phyloP scores from a whole-genome alignment of 1,140 invertebrate species.

The Leptoteleia sp. region DNA sequence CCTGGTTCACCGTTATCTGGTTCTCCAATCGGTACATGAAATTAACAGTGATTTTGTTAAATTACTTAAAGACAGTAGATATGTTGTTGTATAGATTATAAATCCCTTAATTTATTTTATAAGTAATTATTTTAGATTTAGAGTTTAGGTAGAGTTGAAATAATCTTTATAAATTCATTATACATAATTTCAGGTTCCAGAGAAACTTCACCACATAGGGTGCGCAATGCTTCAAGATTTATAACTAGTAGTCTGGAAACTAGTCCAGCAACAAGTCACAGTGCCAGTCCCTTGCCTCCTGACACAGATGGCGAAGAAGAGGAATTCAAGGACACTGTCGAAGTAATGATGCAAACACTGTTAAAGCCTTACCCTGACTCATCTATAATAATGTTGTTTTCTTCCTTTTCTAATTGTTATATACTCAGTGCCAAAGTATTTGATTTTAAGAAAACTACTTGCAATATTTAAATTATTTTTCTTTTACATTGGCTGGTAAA shows the following conservation, averaged over 20 bases:
- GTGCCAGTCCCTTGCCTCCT: conserved; percentile 80
- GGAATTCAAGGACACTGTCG: conserved; percentile 89
- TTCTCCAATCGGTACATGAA: conserved; percentile 74
- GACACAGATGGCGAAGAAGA: conserved; percentile 87
- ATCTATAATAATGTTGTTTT: neutral
- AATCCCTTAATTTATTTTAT: too few relatives aligned
- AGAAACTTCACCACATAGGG: conserved; percentile 83
- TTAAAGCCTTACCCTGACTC: neutral
- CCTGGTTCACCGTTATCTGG: conserved; percentile 85
- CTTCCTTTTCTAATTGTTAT: neutral
- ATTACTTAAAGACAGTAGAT: too few relatives aligned
- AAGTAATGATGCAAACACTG: conserved; percentile 80
- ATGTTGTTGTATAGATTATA: too few relatives aligned
- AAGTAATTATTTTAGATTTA: neutral
- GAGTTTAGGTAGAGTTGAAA: conserved; percentile 1
- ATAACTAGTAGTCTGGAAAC: conserved; percentile 79
- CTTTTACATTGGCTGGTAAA: conserved; percentile 8
- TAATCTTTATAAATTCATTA: conserved; percentile 12
- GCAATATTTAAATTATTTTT: conserved; percentile 1
- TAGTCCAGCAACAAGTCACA: conserved; percentile 80
- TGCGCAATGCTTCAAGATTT: conserved; percentile 77
- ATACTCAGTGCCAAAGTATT: neutral
- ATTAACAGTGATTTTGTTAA: too few relatives aligned
- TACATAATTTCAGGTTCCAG: conserved; percentile 80
- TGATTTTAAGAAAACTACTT: neutral